Conservation (phyloP, 2,797 vertebrate genomes). For the Rhinoraja longicauda region DNA sequence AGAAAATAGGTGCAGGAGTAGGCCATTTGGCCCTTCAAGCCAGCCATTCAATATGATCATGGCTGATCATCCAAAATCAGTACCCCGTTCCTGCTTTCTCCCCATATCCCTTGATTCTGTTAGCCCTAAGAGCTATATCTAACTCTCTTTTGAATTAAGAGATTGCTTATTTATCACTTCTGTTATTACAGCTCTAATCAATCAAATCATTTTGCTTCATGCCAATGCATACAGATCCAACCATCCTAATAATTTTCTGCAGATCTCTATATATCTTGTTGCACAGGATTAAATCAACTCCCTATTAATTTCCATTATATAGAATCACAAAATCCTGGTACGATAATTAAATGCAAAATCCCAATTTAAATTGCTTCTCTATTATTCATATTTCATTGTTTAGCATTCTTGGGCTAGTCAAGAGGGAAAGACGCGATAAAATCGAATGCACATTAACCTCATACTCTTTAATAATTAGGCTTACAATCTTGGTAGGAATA, state of each 20-base stretch:
- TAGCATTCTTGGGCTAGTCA: neutral
- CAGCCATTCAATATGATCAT: too few species aligned
- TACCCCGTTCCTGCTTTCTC: too few species aligned
- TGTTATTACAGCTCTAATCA: neutral
- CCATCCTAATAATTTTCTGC: neutral
- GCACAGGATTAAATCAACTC: neutral
- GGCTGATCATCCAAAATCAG: too few species aligned
- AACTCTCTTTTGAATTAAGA: neutral
- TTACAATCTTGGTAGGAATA: neutral
- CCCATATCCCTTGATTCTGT: too few species aligned
- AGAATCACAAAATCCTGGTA: neutral
- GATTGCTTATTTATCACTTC: neutral
- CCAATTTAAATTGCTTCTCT: neutral
- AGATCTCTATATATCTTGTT: neutral
- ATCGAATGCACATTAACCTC: neutral
- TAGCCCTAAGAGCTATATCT: too few species aligned
- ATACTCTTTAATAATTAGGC: neutral
- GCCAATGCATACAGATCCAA: neutral
- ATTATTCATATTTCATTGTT: slow-evolving; percentile 4
- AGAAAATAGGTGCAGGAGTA: too few species aligned
- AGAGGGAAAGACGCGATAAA: neutral
- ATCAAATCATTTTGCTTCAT: neutral
- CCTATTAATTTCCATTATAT: neutral
- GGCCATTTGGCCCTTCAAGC: too few species aligned
- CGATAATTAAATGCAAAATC: neutral